Conservation (phyloP, 2,113 vertebrate species). For the Paralichthys olivaceus region DNA sequence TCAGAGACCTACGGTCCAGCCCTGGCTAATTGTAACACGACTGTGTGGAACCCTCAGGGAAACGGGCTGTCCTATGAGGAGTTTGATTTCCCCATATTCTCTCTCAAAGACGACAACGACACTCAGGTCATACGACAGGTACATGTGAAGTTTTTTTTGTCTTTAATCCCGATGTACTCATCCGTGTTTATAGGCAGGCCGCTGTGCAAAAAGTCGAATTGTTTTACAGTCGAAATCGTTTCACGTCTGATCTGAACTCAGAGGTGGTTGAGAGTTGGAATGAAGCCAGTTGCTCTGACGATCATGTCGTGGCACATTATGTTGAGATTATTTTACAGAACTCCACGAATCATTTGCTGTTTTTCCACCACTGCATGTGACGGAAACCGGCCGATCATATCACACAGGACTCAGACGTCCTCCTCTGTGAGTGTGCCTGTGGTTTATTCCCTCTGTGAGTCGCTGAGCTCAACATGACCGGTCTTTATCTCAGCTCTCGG, state of each 20-base stretch:
- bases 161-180: no score
- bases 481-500: slow-evolving; percentile 7
- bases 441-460: not conserved
- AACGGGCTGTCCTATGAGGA: slow-evolving; percentile 90
- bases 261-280: not conserved
- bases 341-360: slow-evolving; percentile 17
- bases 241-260: slow-evolving; percentile 18
- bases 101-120: slow-evolving; percentile 90
- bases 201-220: not conserved
- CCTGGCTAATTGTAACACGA: slow-evolving; percentile 85
- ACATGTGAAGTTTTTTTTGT: not conserved
- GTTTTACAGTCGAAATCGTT: not conserved
- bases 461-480: not conserved
- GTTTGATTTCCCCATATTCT: slow-evolving; percentile 93
- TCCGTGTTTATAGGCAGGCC: not conserved
- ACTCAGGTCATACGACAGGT: slow-evolving; percentile 91
- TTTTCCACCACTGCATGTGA: not conserved
- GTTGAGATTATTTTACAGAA: slow-evolving; percentile 14
- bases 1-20: slow-evolving; percentile 82
- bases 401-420: not conserved
- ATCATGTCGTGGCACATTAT: slow-evolving; percentile 19
- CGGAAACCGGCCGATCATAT: slow-evolving; percentile 5
- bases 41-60: slow-evolving; percentile 88
- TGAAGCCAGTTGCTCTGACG: not conserved
- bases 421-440: not conserved